phyloP scores from a whole-genome alignment of 2,797 vertebrate genomes.

The Tympanoctomys barrerae region DNA sequence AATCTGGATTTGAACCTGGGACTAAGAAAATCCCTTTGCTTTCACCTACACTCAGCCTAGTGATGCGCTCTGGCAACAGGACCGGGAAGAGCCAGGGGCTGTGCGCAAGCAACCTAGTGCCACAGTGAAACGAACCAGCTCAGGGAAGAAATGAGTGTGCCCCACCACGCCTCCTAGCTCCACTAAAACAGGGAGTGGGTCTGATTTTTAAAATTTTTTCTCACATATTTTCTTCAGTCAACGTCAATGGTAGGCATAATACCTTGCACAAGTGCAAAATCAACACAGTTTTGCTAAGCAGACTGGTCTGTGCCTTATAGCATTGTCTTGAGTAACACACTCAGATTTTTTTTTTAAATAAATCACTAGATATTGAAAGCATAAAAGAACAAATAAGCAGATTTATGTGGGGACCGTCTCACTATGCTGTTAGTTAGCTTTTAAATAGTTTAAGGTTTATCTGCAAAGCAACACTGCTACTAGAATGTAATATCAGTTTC shows the following conservation, averaged over 20 bases:
- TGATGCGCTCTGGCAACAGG: fast-evolving
- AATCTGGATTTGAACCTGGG: neutral
- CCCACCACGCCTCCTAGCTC: neutral
- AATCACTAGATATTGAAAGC: neutral
- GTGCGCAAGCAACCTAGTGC: too few relatives aligned
- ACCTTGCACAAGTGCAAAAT: neutral
- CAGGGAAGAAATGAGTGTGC: neutral
- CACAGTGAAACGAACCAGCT: neutral
- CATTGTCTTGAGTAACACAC: neutral
- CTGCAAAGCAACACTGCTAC: neutral
- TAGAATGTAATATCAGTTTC: conserved; percentile 14
- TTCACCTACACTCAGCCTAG: neutral
- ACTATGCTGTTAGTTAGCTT: conserved; percentile 30
- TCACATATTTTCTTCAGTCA: neutral
- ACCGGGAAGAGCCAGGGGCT: neutral
- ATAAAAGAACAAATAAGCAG: conserved; percentile 10
- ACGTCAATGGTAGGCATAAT: neutral
- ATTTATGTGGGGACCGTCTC: neutral
- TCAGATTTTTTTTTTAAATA: conserved; percentile 16
- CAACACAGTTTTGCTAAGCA: neutral
- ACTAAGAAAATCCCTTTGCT: neutral
- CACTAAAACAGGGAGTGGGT: neutral
- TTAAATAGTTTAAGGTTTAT: neutral
- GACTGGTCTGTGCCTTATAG: neutral
- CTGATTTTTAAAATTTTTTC: neutral